Conservation (phyloP, 2,888 invertebrate species). For the Shargacucullia verbasci region DNA sequence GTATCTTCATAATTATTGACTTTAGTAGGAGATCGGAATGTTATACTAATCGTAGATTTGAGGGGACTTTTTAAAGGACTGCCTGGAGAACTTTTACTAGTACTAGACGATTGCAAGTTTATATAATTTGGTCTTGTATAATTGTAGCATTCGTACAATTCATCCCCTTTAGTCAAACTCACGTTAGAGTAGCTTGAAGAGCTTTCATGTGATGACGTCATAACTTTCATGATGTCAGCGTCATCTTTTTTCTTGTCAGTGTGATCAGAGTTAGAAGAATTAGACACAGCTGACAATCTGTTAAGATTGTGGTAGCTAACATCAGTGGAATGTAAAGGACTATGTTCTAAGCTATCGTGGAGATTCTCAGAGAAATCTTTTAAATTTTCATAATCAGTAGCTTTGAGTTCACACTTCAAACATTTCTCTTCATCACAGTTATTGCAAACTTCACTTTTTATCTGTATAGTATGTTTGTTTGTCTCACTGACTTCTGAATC, state of each 20-base stretch:
- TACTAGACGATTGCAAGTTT: slow-evolving; percentile 82
- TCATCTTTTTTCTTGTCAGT: slow-evolving; percentile 62
- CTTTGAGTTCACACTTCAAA: slow-evolving; percentile 82
- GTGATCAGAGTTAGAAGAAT: slow-evolving; percentile 78
- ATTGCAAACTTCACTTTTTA: slow-evolving; percentile 71
- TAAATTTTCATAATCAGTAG: slow-evolving; percentile 76
- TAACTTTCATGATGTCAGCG: slow-evolving; percentile 71
- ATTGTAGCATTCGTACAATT: slow-evolving; percentile 80
- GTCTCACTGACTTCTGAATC: slow-evolving; percentile 81
- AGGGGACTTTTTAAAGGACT: slow-evolving; percentile 88
- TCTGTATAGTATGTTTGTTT: slow-evolving; percentile 80
- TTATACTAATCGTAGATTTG: slow-evolving; percentile 92
- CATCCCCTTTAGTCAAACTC: slow-evolving; percentile 73
- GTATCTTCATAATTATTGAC: slow-evolving; percentile 83
- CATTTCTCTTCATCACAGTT: slow-evolving; percentile 79
- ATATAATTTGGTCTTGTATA: slow-evolving; percentile 84
- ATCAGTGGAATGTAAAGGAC: slow-evolving; percentile 78
- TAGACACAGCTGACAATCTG: slow-evolving; percentile 81
- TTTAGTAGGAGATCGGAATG: slow-evolving; percentile 91
- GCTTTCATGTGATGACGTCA: slow-evolving; percentile 86
- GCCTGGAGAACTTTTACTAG: slow-evolving; percentile 81
- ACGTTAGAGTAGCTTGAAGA: slow-evolving; percentile 81
- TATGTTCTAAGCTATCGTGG: slow-evolving; percentile 75
- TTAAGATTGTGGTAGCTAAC: slow-evolving; percentile 87
- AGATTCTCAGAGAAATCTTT: slow-evolving; percentile 63